These are phyloP conservation scores for Gobius niger DNA, from an alignment of 2,113 vertebrate species.

Conservation along the genomic window DNA sequence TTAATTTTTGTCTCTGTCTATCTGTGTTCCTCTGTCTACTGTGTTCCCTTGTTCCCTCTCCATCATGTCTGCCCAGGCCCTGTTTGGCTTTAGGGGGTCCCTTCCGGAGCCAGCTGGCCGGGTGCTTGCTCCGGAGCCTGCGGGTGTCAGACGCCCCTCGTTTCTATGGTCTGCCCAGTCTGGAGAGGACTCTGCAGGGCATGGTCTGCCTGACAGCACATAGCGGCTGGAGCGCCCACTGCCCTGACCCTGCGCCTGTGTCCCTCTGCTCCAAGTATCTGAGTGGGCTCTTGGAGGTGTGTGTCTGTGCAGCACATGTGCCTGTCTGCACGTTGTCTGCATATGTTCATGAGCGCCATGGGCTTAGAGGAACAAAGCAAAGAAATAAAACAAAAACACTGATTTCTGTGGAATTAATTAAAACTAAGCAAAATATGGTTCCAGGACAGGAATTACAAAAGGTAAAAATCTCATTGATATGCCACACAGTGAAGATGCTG, in stretches of 20 bases:
- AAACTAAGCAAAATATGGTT: constrained; percentile 54
- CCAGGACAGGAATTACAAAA: constrained; percentile 55
- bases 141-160: constrained; percentile 87
- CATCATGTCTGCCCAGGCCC: constrained; percentile 72
- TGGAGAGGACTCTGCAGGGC: constrained; percentile 87
- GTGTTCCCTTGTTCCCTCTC: constrained; percentile 15
- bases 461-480: constrained; percentile 54
- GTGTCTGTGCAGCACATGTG: constrained; percentile 20
- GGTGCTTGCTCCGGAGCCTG: constrained; percentile 87
- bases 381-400: constrained; percentile 29
- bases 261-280: constrained; percentile 88
- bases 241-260: constrained; percentile 72
- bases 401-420: constrained; percentile 69
- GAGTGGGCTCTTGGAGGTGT: constrained; percentile 88
- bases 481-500: constrained; percentile 58
- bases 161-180: constrained; percentile 93
- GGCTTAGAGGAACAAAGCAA: constrained; percentile 29
- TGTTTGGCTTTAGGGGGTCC: constrained; percentile 79
- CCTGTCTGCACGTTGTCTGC: constrained; percentile 8
- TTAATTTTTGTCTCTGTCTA: no score
- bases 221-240: constrained; percentile 87
- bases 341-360: constrained; percentile 30
- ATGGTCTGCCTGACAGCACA: constrained; percentile 87
- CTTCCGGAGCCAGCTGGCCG: constrained; percentile 86
- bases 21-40: constrained; percentile 17